These are phyloP conservation scores for Polymixis lichenea DNA, from an alignment of 2,888 invertebrate genomes.

Conservation along the genomic window DNA sequence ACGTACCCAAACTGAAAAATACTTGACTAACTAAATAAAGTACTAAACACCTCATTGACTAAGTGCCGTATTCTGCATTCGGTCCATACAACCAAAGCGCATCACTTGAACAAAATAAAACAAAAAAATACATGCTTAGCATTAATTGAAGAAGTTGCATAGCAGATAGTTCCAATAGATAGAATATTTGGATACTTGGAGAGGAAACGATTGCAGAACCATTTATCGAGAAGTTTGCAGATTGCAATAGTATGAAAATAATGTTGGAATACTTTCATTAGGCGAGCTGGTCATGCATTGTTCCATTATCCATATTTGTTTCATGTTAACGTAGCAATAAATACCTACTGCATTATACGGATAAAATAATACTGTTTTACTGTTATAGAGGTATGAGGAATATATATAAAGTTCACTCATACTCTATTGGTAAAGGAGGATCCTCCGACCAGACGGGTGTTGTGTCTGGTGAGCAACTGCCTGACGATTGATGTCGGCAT, in stretches of 20 bases:
- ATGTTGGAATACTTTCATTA: slow-evolving; percentile 27
- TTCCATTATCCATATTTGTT: too few species aligned
- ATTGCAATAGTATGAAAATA: slow-evolving; percentile 39
- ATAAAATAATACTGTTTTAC: too few species aligned
- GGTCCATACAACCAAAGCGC: neutral
- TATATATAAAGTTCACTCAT: too few species aligned
- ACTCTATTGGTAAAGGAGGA: too few species aligned
- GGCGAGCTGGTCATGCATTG: neutral
- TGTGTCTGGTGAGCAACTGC: too few species aligned
- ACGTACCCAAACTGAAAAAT: neutral
- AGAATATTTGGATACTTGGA: slow-evolving; percentile 23
- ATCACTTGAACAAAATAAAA: neutral
- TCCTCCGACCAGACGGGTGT: too few species aligned
- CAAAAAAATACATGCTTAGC: neutral
- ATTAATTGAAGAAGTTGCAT: slow-evolving; percentile 41
- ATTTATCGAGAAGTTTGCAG: slow-evolving; percentile 36
- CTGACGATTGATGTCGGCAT: too few species aligned
- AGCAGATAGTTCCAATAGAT: slow-evolving; percentile 10
- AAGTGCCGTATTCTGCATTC: too few species aligned
- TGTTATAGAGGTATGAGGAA: too few species aligned
- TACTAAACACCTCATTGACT: neutral
- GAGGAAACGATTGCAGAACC: slow-evolving; percentile 20
- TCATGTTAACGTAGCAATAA: too few species aligned
- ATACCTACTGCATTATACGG: too few species aligned
- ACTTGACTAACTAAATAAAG: neutral